A percentile compares a stretch with the other conserved stretches of the same genome.
Conservation (phyloP, 2,113 vertebrate species). For the Columba janthina region DNA sequence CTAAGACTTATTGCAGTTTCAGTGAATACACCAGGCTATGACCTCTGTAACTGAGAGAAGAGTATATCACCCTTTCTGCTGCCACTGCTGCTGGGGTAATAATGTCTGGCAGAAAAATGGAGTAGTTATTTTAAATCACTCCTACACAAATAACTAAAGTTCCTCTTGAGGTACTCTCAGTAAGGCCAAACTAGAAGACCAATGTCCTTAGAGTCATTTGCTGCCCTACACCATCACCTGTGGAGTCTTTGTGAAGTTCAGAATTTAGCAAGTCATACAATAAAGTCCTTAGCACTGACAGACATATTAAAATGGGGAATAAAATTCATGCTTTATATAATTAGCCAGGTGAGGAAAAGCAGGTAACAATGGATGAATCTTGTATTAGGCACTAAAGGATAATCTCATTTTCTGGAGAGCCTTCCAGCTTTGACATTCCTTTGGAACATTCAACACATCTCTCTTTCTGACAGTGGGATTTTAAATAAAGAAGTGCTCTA, state of each 20-base stretch:
- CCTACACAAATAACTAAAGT: background rate
- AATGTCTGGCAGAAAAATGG: background rate
- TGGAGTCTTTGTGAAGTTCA: background rate
- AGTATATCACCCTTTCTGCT: slow-evolving; percentile 24
- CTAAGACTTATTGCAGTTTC: background rate
- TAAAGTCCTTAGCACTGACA: background rate
- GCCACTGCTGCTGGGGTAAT: slow-evolving; percentile 5
- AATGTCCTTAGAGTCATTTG: background rate
- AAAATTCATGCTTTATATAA: background rate
- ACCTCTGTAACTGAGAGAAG: background rate
- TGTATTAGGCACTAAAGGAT: background rate
- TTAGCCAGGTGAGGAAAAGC: background rate
- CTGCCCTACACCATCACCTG: background rate
- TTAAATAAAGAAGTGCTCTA: slow-evolving; percentile 36
- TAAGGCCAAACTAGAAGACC: background rate
- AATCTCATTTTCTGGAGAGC: slow-evolving; percentile 6
- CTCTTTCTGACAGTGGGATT: background rate
- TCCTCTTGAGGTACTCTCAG: background rate
- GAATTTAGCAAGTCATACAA: background rate
- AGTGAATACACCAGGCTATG: background rate
- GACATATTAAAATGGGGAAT: background rate
- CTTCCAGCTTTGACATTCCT: slow-evolving; percentile 12
- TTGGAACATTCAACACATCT: background rate
- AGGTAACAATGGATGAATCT: background rate
- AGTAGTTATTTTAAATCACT: slow-evolving; percentile 27